These are phyloP conservation scores for Lophius piscatorius DNA, from an alignment of 2,113 vertebrate genomes.

Conservation along the genomic window DNA sequence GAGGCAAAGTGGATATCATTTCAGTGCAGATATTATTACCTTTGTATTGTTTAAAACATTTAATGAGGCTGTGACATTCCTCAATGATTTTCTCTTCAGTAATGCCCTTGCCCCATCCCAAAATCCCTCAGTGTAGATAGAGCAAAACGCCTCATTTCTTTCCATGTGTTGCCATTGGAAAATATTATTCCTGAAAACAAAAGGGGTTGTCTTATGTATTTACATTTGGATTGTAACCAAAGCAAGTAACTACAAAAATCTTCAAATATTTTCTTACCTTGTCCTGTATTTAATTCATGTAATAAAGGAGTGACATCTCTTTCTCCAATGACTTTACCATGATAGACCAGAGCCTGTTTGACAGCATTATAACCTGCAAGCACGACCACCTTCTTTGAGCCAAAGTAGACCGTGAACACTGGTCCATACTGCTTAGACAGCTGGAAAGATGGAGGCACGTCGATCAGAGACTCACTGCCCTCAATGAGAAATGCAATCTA, in stretches of 20 bases:
- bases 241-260: too few species aligned
- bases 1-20: background rate
- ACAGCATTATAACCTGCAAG: constrained; percentile 54
- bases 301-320: accelerated
- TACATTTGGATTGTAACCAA: too few species aligned
- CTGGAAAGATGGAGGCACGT: constrained; percentile 1
- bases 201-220: background rate
- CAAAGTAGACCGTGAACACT: too few species aligned
- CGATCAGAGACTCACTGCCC: too few species aligned
- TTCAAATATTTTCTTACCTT: constrained; percentile 14
- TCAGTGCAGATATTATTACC: background rate
- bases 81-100: constrained; percentile 58
- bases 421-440: constrained; percentile 52
- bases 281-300: background rate
- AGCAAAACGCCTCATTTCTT: constrained; percentile 57
- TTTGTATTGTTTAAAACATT: constrained; percentile 15
- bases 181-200: constrained; percentile 11
- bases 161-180: constrained; percentile 54
- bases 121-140: constrained; percentile 57
- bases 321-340: constrained; percentile 36
- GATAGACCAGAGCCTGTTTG: constrained; percentile 49
- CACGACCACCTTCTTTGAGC: constrained; percentile 50
- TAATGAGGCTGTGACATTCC: constrained; percentile 38
- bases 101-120: constrained; percentile 60
- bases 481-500: too few species aligned